Base-by-base conservation (phyloP, 1,140 invertebrate species). In the Ylistrum balloti region DNA sequence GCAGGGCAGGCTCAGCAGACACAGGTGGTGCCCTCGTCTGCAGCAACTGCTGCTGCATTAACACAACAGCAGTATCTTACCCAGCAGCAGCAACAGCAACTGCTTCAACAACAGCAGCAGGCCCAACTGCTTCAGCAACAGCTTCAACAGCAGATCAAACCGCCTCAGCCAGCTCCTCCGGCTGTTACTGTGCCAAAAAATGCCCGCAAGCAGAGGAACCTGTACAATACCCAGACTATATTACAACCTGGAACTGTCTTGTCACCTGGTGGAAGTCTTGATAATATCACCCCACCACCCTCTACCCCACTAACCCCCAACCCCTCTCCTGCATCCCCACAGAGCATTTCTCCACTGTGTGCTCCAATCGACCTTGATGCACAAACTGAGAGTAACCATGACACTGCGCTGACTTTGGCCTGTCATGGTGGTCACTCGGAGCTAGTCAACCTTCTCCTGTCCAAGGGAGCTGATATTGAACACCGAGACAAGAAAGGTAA, bases 361-460 rank as follows among this genome's bases (percentile, higher is more conserved):
- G 91, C 94, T 33, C 93, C 94, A 22, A 92, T 97, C 96, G 98
- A 99, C 95, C 98, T 99, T 86, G 98, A 99, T 96, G 98, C 98
- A 17, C 98, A 99, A 96, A 99, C 99, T 0, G 99, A 99, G 95
- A 99, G 98, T 90, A 99, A 99, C 97, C 99, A 99, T 96, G 99
- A 99, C 96, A 99, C 99, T 33, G 99, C 99, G 41, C 97, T 99
- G 34, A 99, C 99, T 10, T 97, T 99, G 88, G 99, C 99, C 20
- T 99, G 99, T 97, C 98, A 99, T 91, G 99, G 99, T 89, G 99
- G 99, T 0, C 99, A 99, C 95, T 98, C 99, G 95, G 99, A 99
- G 94, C 97, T 99, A 0, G 99, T 99, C 10, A 98, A 98, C 95
- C 97, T 99, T 93, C 97, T 99, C 32, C 97, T 99, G 0, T 97